These are phyloP conservation scores for Pangasius sanitwongsei DNA, from an alignment of 2,797 vertebrate species.

Conservation along the genomic window DNA sequence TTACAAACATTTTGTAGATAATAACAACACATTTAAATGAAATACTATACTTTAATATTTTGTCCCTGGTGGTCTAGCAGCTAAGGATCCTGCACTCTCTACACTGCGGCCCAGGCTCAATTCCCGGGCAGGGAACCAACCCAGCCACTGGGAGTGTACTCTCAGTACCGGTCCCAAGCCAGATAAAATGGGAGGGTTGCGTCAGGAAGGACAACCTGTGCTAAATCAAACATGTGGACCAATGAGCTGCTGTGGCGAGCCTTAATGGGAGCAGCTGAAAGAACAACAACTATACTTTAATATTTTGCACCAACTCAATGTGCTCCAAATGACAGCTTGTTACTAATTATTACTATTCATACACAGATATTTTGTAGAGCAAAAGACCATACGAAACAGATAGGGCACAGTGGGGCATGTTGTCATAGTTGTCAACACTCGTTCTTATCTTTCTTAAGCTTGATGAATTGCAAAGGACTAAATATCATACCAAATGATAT, in stretches of 20 bases:
- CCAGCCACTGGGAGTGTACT: too few relatives aligned
- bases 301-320: background rate
- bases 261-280: too few relatives aligned
- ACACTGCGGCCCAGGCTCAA: too few relatives aligned
- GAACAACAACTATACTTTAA: too few relatives aligned
- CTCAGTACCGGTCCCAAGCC: too few relatives aligned
- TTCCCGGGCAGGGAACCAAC: too few relatives aligned
- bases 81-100: too few relatives aligned
- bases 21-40: background rate
- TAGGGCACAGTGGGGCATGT: background rate
- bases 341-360: background rate
- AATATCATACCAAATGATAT: background rate
- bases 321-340: background rate
- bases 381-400: background rate
- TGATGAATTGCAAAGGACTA: background rate
- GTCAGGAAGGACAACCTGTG: too few relatives aligned
- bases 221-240: too few relatives aligned
- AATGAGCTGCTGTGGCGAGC: too few relatives aligned
- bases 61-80: too few relatives aligned
- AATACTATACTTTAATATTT: background rate
- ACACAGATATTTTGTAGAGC: background rate
- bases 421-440: background rate
- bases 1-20: background rate
- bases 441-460: background rate
- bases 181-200: too few relatives aligned